Base-by-base conservation (phyloP, 2,797 vertebrate species). In the Scolopax rusticola region DNA sequence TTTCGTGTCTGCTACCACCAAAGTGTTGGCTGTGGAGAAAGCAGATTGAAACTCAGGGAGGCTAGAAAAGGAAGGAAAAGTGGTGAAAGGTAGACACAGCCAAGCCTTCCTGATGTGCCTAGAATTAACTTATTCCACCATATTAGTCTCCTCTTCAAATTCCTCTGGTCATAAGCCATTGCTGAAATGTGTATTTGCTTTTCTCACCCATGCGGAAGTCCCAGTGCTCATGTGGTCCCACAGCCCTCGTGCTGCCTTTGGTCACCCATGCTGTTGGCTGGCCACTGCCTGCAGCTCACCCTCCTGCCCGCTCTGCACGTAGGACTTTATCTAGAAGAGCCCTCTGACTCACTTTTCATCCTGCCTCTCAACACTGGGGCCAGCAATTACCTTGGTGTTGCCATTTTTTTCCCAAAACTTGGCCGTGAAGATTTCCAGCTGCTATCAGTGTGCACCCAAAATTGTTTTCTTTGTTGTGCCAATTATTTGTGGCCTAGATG, bases 401-500 rank as follows among this genome's bases (percentile, higher is more conserved):
- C 16, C 11, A 9, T 74, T 85, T 78, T 25, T 90, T 82, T 64
- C 30, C n/a, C 53, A 9, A 67, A 45, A 77, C 27, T 8, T 32
- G 38, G 30, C 43, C 0, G 0, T 8, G 2, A 69, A 70, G 25
- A 32, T 7, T 91, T 90, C 16, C 21, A 59, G 2, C 30, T 75
- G 27, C 25, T 69, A 6, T n/a, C 45, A 59, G 11, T 30, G 4
- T 47, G 48, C 15, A 53, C 6, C 10, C 28, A 40, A 15, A 40
- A 40, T 3, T 13, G 15, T 80, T 89, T 68, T 32, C 54, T 73
- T 80, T 83, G 61, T 51, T 56, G 18, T 74, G 64, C n/a, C 36
- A 19, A 0, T 0, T 41, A 15, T 45, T 67, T 0, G 1, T 73
- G 50, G 27, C n/a, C 27, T 20, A 25, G 27, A 23, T 23, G 2